phyloP scores from a whole-genome alignment of 2,888 invertebrate genomes.

The Caenorhabditis imperialis region DNA sequence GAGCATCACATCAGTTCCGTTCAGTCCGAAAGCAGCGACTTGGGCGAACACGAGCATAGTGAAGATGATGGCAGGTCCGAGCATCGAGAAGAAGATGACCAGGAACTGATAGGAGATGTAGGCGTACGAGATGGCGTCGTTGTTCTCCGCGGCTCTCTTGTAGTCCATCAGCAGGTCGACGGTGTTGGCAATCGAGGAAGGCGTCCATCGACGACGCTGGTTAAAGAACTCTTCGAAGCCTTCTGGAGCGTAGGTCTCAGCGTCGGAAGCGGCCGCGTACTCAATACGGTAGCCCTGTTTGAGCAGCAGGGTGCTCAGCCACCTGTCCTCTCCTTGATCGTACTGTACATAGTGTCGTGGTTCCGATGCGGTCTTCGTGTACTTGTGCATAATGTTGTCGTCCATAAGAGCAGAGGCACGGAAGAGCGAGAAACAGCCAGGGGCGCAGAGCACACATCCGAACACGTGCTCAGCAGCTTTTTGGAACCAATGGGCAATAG shows the following conservation, averaged over 20 bases:
- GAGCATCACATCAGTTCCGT: constrained; percentile 66
- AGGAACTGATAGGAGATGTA: constrained; percentile 78
- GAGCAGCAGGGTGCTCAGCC: constrained; percentile 80
- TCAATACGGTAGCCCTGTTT: constrained; percentile 80
- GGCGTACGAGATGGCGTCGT: constrained; percentile 74
- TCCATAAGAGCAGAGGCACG: constrained; percentile 89
- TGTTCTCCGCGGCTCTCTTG: constrained; percentile 75
- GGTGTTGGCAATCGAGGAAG: constrained; percentile 78
- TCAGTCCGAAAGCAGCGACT: constrained; percentile 73
- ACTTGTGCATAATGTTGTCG: constrained; percentile 90
- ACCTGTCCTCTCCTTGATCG: constrained; percentile 85
- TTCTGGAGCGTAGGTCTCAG: constrained; percentile 79
- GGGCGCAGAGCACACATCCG: constrained; percentile 91
- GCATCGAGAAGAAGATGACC: constrained; percentile 78
- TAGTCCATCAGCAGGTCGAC: constrained; percentile 77
- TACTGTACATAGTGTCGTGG: constrained; percentile 91
- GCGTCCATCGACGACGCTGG: constrained; percentile 78
- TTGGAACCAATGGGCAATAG: constrained; percentile 92
- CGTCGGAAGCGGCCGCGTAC: constrained; percentile 80
- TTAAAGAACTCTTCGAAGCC: constrained; percentile 79
- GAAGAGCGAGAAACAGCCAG: constrained; percentile 91
- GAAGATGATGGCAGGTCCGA: constrained; percentile 78
- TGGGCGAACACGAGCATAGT: constrained; percentile 78
- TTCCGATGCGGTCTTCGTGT: constrained; percentile 84
- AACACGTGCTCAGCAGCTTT: constrained; percentile 92